These are phyloP conservation scores for Reticulitermes speratus DNA, from an alignment of 1,140 invertebrate genomes.

Conservation along the genomic window DNA sequence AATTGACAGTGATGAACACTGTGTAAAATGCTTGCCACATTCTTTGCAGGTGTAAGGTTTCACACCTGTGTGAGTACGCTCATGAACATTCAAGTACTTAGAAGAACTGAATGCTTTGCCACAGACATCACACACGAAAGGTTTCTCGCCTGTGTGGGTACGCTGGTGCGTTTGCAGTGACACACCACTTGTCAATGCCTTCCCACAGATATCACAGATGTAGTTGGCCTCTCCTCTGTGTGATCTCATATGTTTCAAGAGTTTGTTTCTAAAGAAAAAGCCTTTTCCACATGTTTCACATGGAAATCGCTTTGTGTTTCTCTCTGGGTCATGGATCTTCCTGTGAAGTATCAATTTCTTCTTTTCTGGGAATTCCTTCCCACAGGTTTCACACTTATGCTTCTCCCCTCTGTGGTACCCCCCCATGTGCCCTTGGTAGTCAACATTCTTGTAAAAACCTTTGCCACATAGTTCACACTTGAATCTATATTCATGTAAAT, in stretches of 20 bases:
- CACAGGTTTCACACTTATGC: conserved; percentile 38
- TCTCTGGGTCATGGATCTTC: conserved; percentile 44
- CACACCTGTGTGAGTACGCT: conserved; percentile 66
- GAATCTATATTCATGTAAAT: conserved; percentile 4
- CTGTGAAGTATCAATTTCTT: background rate
- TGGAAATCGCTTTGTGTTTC: conserved; percentile 57
- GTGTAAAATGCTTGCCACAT: conserved; percentile 36
- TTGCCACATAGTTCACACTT: conserved; percentile 19
- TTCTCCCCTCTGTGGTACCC: background rate
- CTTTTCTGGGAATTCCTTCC: background rate
- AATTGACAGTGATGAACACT: conserved; percentile 33
- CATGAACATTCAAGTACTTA: conserved; percentile 62
- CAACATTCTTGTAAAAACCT: background rate
- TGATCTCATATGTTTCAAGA: background rate
- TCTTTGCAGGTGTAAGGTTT: conserved; percentile 53
- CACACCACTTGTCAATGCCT: conserved; percentile 47
- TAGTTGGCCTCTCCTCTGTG: conserved; percentile 47
- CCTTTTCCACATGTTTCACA: conserved; percentile 75
- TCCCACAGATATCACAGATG: conserved; percentile 50
- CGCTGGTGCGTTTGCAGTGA: conserved; percentile 56
- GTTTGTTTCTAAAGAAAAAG: background rate
- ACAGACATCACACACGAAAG: conserved; percentile 50
- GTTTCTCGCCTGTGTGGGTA: conserved; percentile 59
- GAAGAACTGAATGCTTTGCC: conserved; percentile 60
- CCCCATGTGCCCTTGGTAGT: background rate